phyloP scores from a whole-genome alignment of 2,888 invertebrate genomes.

The Macrosoma leucophasiata region DNA sequence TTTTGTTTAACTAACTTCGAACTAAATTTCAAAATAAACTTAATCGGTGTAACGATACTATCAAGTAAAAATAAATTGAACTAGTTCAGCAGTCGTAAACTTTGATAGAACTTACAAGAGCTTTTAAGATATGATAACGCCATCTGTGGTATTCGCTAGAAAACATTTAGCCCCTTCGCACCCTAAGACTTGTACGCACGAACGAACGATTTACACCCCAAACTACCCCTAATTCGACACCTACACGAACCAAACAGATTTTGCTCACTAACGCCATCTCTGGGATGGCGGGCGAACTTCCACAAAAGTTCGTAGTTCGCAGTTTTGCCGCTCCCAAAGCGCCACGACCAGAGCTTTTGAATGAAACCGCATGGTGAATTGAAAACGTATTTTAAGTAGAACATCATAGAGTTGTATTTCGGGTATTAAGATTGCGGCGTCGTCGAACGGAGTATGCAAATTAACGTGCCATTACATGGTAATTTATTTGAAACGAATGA shows the following conservation, averaged over 20 bases:
- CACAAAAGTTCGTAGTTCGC: slow-evolving; percentile 53
- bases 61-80: too few relatives aligned
- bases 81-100: too few relatives aligned
- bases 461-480: slow-evolving; percentile 73
- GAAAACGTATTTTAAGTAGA: slow-evolving; percentile 34
- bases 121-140: too few relatives aligned
- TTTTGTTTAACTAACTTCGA: too few relatives aligned
- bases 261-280: slow-evolving; percentile 53
- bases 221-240: slow-evolving; percentile 32
- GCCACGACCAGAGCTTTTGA: slow-evolving; percentile 56
- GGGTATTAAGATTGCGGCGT: slow-evolving; percentile 32
- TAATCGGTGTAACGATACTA: too few relatives aligned
- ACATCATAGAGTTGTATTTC: slow-evolving; percentile 41
- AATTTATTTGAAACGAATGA: slow-evolving; percentile 77
- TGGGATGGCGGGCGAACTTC: slow-evolving; percentile 54
- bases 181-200: slow-evolving; percentile 29
- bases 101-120: too few relatives aligned
- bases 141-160: slow-evolving; percentile 34
- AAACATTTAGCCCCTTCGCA: slow-evolving; percentile 22
- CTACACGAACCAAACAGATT: slow-evolving; percentile 33
- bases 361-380: slow-evolving; percentile 41
- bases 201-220: slow-evolving; percentile 42
- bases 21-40: too few relatives aligned
- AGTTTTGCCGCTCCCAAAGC: slow-evolving; percentile 44
- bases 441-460: slow-evolving; percentile 68